Evolutionary conservation across 2,888 invertebrate genomes (phyloP).

Genomic region (Leucozona laternaria): DNA sequence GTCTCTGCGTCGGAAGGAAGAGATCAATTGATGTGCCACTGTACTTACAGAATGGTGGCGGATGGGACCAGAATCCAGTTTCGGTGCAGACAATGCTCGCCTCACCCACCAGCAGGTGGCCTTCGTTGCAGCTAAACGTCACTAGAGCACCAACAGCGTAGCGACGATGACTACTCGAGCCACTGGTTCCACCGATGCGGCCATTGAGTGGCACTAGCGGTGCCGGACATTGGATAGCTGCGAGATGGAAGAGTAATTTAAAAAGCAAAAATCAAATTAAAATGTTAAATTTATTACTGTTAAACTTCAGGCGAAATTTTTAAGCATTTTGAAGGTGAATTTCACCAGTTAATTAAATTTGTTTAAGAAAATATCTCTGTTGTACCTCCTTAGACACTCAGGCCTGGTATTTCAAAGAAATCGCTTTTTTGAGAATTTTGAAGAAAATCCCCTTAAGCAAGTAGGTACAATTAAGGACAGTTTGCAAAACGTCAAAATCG

Average conservation of each 20-base stretch:
- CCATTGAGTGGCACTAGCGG: conserved; percentile 90
- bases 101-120: conserved; percentile 88
- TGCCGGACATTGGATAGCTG: conserved; percentile 92
- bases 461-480: too few species aligned
- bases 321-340: not conserved
- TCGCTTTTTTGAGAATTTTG: too few species aligned
- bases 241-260: conserved; percentile 6
- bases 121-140: conserved; percentile 89
- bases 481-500: too few species aligned
- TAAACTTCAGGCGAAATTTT: not conserved
- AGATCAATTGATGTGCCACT: conserved; percentile 51
- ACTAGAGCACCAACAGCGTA: conserved; percentile 92
- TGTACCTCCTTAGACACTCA: too few species aligned
- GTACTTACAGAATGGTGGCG: conserved; percentile 90
- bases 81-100: conserved; percentile 94
- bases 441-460: too few species aligned
- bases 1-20: conserved; percentile 53
- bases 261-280: conserved; percentile 70
- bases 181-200: conserved; percentile 84
- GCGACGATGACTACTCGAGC: conserved; percentile 84
- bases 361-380: not conserved
- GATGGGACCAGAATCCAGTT: conserved; percentile 94
- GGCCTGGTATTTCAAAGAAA: too few species aligned
- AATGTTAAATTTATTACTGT: not conserved
- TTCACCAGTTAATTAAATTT: not conserved